phyloP scores from a whole-genome alignment of 1,140 invertebrate species.

The Drosophila equinoxialis region DNA sequence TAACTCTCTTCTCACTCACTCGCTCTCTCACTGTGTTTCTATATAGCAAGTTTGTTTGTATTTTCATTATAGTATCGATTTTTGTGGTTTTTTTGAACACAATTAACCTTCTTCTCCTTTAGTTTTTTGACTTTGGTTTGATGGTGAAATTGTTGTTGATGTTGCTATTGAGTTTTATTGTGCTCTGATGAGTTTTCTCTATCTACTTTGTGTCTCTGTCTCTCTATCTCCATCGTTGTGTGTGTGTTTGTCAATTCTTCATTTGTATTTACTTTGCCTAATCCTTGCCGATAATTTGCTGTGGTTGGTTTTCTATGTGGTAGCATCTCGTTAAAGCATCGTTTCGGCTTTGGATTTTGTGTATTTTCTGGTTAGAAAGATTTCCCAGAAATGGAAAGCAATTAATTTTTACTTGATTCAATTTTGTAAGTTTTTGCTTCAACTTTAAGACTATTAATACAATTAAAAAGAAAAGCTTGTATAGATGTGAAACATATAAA shows the following conservation, averaged over 20 bases:
- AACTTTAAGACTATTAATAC: background rate
- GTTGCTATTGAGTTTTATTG: slow-evolving; percentile 20
- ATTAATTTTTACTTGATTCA: background rate
- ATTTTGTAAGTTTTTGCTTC: background rate
- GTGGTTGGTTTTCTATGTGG: slow-evolving; percentile 22
- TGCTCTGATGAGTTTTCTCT: slow-evolving; percentile 35
- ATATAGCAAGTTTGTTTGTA: slow-evolving; percentile 46
- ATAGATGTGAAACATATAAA: background rate
- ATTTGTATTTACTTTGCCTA: slow-evolving; percentile 53
- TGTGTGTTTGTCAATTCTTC: slow-evolving; percentile 32
- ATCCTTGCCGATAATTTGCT: slow-evolving; percentile 57
- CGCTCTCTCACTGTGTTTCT: slow-evolving; percentile 6
- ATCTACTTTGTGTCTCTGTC: slow-evolving; percentile 12
- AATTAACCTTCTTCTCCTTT: slow-evolving; percentile 41
- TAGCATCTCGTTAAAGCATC: slow-evolving; percentile 12
- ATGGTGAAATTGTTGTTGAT: slow-evolving; percentile 37
- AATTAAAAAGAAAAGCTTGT: background rate
- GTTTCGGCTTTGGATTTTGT: slow-evolving; percentile 3
- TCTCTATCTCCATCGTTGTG: slow-evolving; percentile 13
- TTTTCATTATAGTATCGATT: slow-evolving; percentile 60
- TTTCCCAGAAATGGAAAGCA: slow-evolving; percentile 2
- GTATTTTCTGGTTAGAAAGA: slow-evolving; percentile 11
- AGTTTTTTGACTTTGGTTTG: slow-evolving; percentile 31
- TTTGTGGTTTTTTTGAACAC: slow-evolving; percentile 58
- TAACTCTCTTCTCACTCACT: background rate